Conservation (phyloP, 2,797 vertebrate genomes). For the Nyctibius grandis region DNA sequence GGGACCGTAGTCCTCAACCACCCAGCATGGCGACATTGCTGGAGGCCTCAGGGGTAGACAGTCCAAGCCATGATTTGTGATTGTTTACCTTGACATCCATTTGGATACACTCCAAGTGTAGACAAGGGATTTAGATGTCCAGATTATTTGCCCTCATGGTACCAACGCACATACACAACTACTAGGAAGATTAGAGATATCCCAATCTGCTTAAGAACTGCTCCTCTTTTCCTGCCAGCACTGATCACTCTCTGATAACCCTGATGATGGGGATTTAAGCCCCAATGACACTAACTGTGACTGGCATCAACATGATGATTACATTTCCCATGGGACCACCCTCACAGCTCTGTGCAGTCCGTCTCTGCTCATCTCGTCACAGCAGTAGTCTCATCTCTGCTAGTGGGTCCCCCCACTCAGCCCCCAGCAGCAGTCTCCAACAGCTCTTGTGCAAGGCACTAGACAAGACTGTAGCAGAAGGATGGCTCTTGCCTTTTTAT, state of each 20-base stretch:
- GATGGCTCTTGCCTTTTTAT: neutral
- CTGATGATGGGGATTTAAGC: conserved; percentile 22
- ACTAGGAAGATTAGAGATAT: conserved; percentile 54
- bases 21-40: neutral
- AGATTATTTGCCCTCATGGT: conserved; percentile 53
- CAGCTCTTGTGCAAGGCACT: neutral
- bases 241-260: neutral
- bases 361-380: neutral
- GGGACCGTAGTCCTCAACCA: neutral
- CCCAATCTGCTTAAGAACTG: conserved; percentile 55
- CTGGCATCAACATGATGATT: neutral
- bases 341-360: neutral
- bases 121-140: conserved; percentile 61
- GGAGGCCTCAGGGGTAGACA: neutral
- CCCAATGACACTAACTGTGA: neutral
- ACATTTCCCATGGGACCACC: neutral
- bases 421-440: neutral
- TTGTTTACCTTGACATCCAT: conserved; percentile 54
- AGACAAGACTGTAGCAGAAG: neutral
- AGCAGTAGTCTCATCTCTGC: neutral
- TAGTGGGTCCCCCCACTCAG: neutral
- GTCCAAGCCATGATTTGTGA: conserved; percentile 30
- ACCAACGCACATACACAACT: conserved; percentile 11
- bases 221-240: conserved; percentile 32
- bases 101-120: conserved; percentile 53